Evolutionary conservation across 2,888 invertebrate species (phyloP).

Genomic region (Trachelus iudaicus): DNA sequence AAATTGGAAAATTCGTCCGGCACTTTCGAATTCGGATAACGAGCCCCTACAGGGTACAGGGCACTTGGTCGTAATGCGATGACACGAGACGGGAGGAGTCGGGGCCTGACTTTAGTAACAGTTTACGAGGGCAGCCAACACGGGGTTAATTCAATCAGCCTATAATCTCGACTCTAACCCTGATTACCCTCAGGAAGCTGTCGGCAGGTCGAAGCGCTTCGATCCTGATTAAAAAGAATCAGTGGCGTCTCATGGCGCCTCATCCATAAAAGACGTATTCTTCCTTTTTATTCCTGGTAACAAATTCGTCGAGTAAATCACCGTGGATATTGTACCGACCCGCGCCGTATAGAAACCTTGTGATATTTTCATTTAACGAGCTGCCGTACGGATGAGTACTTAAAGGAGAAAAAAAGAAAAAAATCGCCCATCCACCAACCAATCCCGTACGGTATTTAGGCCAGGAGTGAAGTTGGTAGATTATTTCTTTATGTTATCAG

Average conservation of each 20-base stretch:
- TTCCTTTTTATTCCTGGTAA: neutral
- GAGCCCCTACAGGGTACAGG: conserved; percentile 49
- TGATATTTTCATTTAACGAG: conserved; percentile 3
- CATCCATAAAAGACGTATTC: neutral
- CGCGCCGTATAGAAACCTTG: neutral
- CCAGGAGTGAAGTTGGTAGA: neutral
- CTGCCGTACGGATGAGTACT: neutral
- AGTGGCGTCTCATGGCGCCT: neutral
- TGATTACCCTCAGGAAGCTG: conserved; percentile 47
- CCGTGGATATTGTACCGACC: neutral
- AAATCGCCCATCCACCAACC: neutral
- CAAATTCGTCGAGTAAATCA: neutral
- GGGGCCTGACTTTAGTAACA: conserved; percentile 59
- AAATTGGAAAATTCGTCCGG: conserved; percentile 2
- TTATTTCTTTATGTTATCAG: conserved; percentile 36
- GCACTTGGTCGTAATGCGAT: conserved; percentile 53
- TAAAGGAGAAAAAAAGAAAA: neutral
- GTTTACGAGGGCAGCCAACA: conserved; percentile 63
- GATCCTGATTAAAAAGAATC: conserved; percentile 49
- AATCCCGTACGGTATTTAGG: neutral
- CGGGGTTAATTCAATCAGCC: conserved; percentile 63
- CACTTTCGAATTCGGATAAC: conserved; percentile 46
- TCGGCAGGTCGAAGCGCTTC: conserved; percentile 38
- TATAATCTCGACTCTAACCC: conserved; percentile 60
- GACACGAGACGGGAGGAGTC: conserved; percentile 63